Evolutionary conservation across 2,797 vertebrate species (phyloP), one percentile per base, ranked within the genome.

Genomic region (Trachops cirrhosus): DNA sequence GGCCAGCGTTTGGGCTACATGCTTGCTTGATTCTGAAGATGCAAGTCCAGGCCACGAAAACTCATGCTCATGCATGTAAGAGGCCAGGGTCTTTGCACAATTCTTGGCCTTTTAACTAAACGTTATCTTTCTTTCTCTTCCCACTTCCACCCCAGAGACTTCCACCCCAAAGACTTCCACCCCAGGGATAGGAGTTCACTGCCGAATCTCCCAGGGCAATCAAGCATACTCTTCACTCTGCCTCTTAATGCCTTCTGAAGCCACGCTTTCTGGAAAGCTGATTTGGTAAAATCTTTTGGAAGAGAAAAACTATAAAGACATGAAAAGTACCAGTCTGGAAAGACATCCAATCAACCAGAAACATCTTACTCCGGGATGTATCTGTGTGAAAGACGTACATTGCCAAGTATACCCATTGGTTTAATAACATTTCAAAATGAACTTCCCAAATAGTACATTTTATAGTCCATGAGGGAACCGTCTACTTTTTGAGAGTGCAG

Each of bases 391-490:
- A 67, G 24, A 90, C 46, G 5, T 54, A 14, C 86, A 54, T n/a
- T 90, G 73, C 73, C 68, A 96, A 95, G 79, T 59, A 79, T 59
- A 78, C 93, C 94, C 93, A 48, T 95, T 92, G 83, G 82, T 92
- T 97, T 59, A 93, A 85, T 75, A 93, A 93, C 80, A 91, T 96
- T 96, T 94, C 79, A 86, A 86, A 96, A 95, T 93, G 84, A 96
- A 93, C 94, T 77, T 73, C 32, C 77, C 94, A 90, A 78, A 71
- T 39, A 92, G 91, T 86, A 82, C 57, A 34, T 85, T 96, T 94
- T 87, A 85, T 64, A 93, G 84, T 44, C 68, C 77, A 74, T 34
- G 87, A 71, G 93, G 93, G 84, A 93, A 87, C 41, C 32, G 32
- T 70, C 89, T 59, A 5, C 2, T 62, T 92, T 94, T 79, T 68